Base-by-base conservation (phyloP, 1,140 invertebrate species). In the Bemisia tabaci region DNA sequence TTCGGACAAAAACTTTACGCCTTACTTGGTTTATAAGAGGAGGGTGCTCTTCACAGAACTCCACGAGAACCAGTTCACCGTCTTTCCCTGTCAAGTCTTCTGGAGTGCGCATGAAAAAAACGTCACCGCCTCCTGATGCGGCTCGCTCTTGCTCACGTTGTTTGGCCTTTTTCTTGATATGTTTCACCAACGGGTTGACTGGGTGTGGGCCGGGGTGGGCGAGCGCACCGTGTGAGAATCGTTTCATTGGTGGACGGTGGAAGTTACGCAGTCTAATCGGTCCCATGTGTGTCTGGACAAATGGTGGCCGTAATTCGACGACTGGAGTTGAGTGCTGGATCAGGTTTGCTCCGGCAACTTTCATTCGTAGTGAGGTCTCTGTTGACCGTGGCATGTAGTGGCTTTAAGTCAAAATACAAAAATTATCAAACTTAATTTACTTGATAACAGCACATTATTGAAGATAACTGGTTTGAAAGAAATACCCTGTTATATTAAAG, bases 11-110 rank as follows among this genome's bases (percentile, higher is more conserved):
- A n/a, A n/a, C n/a, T n/a, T n/a, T n/a, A n/a, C n/a, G n/a, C n/a
- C 73, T 69, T 72, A 87, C 86, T 83, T 98, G 94, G 79, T 91
- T 96, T 76, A 98, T 87, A 0, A 99, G 79, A 0, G 96, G 95
- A 2, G 97, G 96, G 82, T 95, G 93, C 79, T 99, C 96, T 75
- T 99, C 97, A 65, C 92, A 95, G 78, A 96, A 98, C 79, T 99
- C 97, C 1, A 94, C 80, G 0, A 99, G 79, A 0, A 99, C 85
- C 0, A 99, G 73, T 71, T 97, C 95, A 0, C 96, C 97, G 79
- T 99, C 96, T 71, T 89, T 87, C 1, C 93, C 95, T 39, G 93
- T 92, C 2, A 99, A 80, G 80, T 99, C 97, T 71, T 97, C 92
- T 0, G 94, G 84, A 23, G 94, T 95, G 60, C 96, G 82, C 96